Percentiles rank a stretch among this genome's conserved stretches.
Conservation (phyloP, 2,888 invertebrate species). For the Sinotaia quadrata region DNA sequence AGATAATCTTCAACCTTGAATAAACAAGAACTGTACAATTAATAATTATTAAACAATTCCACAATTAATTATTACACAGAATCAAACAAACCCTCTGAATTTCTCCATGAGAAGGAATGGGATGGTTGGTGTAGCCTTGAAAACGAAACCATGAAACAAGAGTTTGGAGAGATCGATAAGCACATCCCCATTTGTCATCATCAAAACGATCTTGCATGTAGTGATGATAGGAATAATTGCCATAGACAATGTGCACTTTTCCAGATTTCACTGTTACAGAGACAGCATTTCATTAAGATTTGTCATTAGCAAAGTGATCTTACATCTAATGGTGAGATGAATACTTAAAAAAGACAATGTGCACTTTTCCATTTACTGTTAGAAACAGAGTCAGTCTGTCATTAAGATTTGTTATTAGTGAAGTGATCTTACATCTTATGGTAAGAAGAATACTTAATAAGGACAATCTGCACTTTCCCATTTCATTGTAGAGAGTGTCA, state of each 20-base stretch:
- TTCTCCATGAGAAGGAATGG: constrained; percentile 81
- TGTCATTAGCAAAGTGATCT: neutral
- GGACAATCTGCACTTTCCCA: too few species aligned
- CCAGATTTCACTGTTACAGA: constrained; percentile 60
- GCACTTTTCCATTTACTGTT: too few species aligned
- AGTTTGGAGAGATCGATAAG: constrained; percentile 97
- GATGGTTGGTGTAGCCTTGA: constrained; percentile 75
- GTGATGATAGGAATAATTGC: constrained; percentile 94
- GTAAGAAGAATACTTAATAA: too few species aligned
- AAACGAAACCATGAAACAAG: constrained; percentile 92
- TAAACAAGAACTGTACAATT: too few species aligned
- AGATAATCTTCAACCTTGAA: too few species aligned
- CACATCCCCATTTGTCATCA: constrained; percentile 99
- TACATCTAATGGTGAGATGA: too few species aligned
- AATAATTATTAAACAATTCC: neutral
- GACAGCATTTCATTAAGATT: too few species aligned
- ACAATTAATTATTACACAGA: neutral
- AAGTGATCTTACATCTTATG: too few species aligned
- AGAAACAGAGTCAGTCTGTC: too few species aligned
- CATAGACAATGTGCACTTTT: constrained; percentile 77
- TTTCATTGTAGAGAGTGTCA: too few species aligned
- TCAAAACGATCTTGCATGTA: constrained; percentile 91
- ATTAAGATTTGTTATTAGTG: too few species aligned
- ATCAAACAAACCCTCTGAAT: constrained; percentile 80
- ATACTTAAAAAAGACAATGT: neutral